A percentile compares a stretch with the other conserved stretches of the same genome.
Conservation (phyloP, 2,797 vertebrate species). For the Argentina silus region DNA sequence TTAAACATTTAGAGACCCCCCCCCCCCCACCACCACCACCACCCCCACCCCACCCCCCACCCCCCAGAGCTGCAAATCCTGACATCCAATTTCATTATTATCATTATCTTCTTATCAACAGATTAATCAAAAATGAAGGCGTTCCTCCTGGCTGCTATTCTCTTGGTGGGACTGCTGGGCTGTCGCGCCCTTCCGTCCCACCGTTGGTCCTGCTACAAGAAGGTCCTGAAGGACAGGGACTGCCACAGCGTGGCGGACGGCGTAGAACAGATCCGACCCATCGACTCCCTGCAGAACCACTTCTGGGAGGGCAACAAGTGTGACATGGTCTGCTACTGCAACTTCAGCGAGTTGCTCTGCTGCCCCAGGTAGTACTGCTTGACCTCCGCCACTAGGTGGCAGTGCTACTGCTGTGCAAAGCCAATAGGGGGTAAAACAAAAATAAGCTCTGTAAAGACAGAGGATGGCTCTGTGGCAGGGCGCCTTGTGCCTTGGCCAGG, state of each 20-base stretch:
- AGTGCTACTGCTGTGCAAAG: too few species aligned
- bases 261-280: conserved; percentile 55
- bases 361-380: conserved; percentile 80
- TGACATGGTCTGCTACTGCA: conserved; percentile 83
- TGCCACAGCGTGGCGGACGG: conserved; percentile 71
- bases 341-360: conserved; percentile 78
- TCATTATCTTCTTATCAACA: neutral
- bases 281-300: conserved; percentile 69
- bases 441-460: neutral
- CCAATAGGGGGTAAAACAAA: too few species aligned
- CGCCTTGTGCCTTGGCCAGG: neutral
- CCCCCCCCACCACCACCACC: neutral
- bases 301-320: conserved; percentile 80
- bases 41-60: neutral
- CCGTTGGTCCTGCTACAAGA: conserved; percentile 75
- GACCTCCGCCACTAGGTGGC: conserved; percentile 33
- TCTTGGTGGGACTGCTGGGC: conserved; percentile 62
- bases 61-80: neutral
- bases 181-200: conserved; percentile 48
- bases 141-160: conserved; percentile 34
- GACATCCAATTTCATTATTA: neutral
- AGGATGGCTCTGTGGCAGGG: conserved; percentile 1
- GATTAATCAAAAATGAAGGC: conserved; percentile 54
- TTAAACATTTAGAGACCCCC: too few species aligned
- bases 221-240: conserved; percentile 63